phyloP scores from a whole-genome alignment of 2,888 invertebrate genomes.

The Macrosiphum euphorbiae region DNA sequence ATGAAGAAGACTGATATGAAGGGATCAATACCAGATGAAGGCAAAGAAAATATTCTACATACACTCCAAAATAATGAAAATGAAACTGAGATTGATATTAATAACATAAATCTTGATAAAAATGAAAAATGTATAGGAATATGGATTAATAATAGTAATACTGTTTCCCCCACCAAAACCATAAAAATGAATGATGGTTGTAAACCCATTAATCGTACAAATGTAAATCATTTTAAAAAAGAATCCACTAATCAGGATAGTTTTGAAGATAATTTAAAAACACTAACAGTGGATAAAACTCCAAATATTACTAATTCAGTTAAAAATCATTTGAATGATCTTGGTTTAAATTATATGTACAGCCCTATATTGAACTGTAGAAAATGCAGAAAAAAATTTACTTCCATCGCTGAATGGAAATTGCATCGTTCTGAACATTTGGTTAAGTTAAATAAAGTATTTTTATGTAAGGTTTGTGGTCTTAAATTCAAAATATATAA shows the following conservation, averaged over 20 bases:
- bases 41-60: slow-evolving; percentile 52
- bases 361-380: slow-evolving; percentile 1
- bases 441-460: not conserved
- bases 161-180: not conserved
- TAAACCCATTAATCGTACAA: not conserved
- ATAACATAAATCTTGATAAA: not conserved
- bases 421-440: slow-evolving; percentile 49
- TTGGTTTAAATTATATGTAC: slow-evolving; percentile 21
- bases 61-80: not conserved
- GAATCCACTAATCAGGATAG: not conserved
- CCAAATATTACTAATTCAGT: not conserved
- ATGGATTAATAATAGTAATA: slow-evolving; percentile 40
- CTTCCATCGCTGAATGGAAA: slow-evolving; percentile 54
- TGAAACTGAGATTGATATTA: slow-evolving; percentile 7
- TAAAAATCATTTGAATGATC: slow-evolving; percentile 28
- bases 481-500: slow-evolving; percentile 42
- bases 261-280: not conserved
- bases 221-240: not conserved
- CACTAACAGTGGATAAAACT: slow-evolving; percentile 5
- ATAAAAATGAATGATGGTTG: not conserved
- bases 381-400: slow-evolving; percentile 25
- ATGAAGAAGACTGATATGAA: slow-evolving; percentile 25
- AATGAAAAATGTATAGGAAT: slow-evolving; percentile 15
- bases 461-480: slow-evolving; percentile 51
- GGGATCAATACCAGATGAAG: slow-evolving; percentile 25